Evolutionary conservation across 2,113 vertebrate genomes (phyloP), one percentile per base, ranked within the genome.

Genomic region (Xenopus laevis): DNA sequence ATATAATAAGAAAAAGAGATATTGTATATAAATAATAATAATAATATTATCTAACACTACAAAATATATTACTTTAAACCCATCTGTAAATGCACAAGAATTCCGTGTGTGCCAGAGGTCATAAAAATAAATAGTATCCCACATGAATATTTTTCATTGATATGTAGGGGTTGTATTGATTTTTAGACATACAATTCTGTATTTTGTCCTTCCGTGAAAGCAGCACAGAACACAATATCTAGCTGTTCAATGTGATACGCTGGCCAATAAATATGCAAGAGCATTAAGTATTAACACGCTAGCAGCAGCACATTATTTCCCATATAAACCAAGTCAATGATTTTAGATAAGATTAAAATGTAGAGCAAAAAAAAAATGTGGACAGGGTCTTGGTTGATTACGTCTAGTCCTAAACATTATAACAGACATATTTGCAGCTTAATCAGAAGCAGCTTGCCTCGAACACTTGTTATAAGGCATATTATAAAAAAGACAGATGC

Each of bases 401-500:
- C 57, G 50, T 57, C 30, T 33, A 50, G 33, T 52, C 40, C 45
- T 53, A 63, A 77, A 70, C 74, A 45, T 69, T 77, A 69, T 75
- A 67, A 70, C 60, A 55, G 68, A 77, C 74, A 55, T 76, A 76
- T 77, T 77, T 70, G 58, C 68, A 45, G 59, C 67, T 59, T 77
- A 77, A 77, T 70, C 10, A 57, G 57, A 77, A 70, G 47, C 59
- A 77, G 46, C 67, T 21, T 70, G 50, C 58, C 66, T 55, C 45
- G n/a, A 67, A 62, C 74, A 77, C 60, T 70, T 55, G 47, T 77
- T 77, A 64, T 57, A 64, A 69, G 67, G 47, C 60, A 57, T 30
- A 69, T 77, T 70, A 77, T 64, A 64, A 70, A 61, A 53, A 64
- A 77, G 74, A 70, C 66, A 77, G 67, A 77, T 77, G 67, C 59